Evolutionary conservation across 2,888 invertebrate genomes (phyloP), one percentile per base, ranked within the genome.

Genomic region (Blastobasis adustella): DNA sequence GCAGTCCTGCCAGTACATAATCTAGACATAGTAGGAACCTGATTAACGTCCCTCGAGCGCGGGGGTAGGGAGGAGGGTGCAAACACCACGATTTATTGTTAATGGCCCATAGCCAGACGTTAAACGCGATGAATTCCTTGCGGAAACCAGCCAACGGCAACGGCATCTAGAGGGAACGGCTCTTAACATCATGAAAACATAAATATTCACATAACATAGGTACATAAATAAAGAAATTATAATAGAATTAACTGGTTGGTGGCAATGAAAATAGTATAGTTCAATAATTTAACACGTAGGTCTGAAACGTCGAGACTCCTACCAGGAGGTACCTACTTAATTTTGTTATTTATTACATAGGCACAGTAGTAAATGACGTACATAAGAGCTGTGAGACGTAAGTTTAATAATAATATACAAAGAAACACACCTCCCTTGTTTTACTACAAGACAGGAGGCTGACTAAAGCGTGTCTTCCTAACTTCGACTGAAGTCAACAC

Each of bases 1-100:
- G 23, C 23, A 23, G 23, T 1, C 23, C 23, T 3, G 23, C 23
- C 23, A 23, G 23, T 74, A 74, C 67, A 71, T 68, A 72, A 75
- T 77, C 74, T 77, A 76, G 78, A 78, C 71, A 71, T 67, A 68
- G 69, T 66, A 74, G 70, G 73, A 78, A 77, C 73, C 81, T 86
- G 83, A 86, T 85, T 82, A 82, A 78, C 77, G 79, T 80, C 74
- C 73, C 58, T 66, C 66, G 67, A 69, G 63, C 63, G 69, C 67
- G 69, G 67, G 61, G 71, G 66, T 68, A 62, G 61, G 65, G 58
- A 58, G 61, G 62, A 62, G 63, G 65, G 69, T 69, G 70, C 77
- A 79, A 84, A 82, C 81, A 77, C 67, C 68, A 65, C 68, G 77
- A 85, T 86, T 86, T 84, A 84, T 83, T 72, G 82, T 79, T 82